Percentiles rank a stretch among this genome's conserved stretches.
Conservation (phyloP, 2,888 invertebrate genomes). For the Odontocolon sp. region DNA sequence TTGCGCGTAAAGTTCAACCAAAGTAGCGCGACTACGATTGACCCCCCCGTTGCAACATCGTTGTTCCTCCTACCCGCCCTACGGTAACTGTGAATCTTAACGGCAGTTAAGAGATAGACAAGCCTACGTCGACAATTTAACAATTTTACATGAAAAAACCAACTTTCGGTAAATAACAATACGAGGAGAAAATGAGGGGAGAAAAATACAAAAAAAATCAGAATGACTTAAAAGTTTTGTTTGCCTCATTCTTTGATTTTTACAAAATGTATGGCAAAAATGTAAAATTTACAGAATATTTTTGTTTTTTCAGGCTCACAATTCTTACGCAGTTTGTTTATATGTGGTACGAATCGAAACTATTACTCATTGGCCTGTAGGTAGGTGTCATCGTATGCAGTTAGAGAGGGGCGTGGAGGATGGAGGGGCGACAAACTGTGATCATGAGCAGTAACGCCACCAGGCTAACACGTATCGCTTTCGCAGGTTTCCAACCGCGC, state of each 20-base stretch:
- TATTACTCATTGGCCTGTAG: background rate
- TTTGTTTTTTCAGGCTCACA: too few relatives aligned
- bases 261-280: too few relatives aligned
- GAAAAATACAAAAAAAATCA: too few relatives aligned
- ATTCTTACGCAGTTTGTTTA: too few relatives aligned
- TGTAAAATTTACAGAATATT: too few relatives aligned
- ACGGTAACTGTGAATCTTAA: constrained; percentile 32
- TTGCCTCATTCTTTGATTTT: too few relatives aligned
- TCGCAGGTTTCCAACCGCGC: constrained; percentile 72
- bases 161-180: too few relatives aligned
- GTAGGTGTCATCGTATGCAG: background rate
- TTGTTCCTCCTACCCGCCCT: constrained; percentile 15
- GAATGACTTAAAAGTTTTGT: too few relatives aligned
- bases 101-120: constrained; percentile 1
- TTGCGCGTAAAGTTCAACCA: constrained; percentile 69
- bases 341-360: constrained; percentile 11
- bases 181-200: too few relatives aligned
- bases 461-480: constrained; percentile 60
- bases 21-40: constrained; percentile 55
- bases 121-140: too few relatives aligned
- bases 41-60: constrained; percentile 34
- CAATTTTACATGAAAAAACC: too few relatives aligned
- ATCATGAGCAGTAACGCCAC: constrained; percentile 51
- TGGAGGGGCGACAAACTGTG: constrained; percentile 31
- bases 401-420: too few relatives aligned